These are phyloP conservation scores for Macaria notata DNA, from an alignment of 2,888 invertebrate genomes.

Conservation along the genomic window DNA sequence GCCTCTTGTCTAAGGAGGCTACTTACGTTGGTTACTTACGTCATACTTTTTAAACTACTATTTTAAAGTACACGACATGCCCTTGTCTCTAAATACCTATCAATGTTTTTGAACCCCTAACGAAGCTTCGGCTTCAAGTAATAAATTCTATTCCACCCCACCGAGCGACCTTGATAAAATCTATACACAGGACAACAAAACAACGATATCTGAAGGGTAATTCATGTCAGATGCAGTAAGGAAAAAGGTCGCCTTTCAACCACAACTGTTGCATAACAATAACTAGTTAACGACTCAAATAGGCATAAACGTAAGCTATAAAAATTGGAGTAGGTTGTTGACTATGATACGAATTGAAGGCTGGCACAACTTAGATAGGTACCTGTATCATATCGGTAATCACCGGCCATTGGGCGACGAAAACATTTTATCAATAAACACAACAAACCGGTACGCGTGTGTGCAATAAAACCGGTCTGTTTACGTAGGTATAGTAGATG, in stretches of 20 bases:
- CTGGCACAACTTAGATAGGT: slow-evolving; percentile 5
- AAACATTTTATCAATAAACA: slow-evolving; percentile 36
- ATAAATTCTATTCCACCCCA: too few relatives aligned
- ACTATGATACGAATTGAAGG: slow-evolving; percentile 12
- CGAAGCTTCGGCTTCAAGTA: too few relatives aligned
- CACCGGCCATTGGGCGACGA: slow-evolving; percentile 19
- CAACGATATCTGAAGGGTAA: background rate
- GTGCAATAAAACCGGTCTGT: slow-evolving; percentile 16
- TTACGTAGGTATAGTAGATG: slow-evolving; percentile 27
- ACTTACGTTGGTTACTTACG: too few relatives aligned
- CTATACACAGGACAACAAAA: too few relatives aligned
- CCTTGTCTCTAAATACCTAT: too few relatives aligned
- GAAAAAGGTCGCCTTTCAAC: background rate
- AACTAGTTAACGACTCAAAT: too few relatives aligned
- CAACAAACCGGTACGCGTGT: slow-evolving; percentile 27
- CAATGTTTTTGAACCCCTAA: too few relatives aligned
- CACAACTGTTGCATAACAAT: too few relatives aligned
- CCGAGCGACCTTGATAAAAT: too few relatives aligned
- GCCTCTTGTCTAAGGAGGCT: too few relatives aligned
- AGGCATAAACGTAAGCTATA: background rate
- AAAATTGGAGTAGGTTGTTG: slow-evolving; percentile 7
- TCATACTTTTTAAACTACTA: too few relatives aligned
- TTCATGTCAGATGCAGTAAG: background rate
- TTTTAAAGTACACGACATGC: too few relatives aligned
- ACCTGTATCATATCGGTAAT: slow-evolving; percentile 12